Percentiles rank a stretch among this genome's conserved stretches.
Conservation (phyloP, 2,888 invertebrate genomes). For the Prenolepis imparis region DNA sequence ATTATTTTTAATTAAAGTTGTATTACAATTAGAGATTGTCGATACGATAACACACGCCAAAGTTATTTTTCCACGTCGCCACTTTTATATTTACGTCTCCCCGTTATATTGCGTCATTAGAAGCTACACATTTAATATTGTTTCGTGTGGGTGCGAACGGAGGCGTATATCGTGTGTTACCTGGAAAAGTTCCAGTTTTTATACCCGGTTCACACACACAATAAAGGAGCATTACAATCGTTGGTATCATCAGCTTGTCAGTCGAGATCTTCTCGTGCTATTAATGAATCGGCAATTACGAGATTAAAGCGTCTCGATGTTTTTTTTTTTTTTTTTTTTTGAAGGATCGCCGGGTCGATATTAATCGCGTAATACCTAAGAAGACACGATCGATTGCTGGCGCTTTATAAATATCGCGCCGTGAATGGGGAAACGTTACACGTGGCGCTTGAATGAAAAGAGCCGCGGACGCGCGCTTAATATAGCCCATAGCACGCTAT, state of each 20-base stretch:
- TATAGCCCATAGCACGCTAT: constrained; percentile 47
- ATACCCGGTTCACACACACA: background rate
- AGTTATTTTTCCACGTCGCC: background rate
- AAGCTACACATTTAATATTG: background rate
- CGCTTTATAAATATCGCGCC: constrained; percentile 22
- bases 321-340: background rate
- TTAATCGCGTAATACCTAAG: no score
- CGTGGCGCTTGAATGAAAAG: constrained; percentile 42
- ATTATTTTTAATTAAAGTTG: background rate
- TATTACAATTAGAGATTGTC: background rate
- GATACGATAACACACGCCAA: background rate
- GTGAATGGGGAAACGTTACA: constrained; percentile 43
- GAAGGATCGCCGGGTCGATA: background rate
- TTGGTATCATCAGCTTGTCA: no score
- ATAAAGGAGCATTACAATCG: background rate
- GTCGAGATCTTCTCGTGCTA: no score
- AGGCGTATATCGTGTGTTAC: background rate
- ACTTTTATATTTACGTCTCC: background rate
- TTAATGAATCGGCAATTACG: background rate
- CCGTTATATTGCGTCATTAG: constrained; percentile 12
- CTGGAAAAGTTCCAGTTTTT: constrained; percentile 1
- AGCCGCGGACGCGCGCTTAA: constrained; percentile 31
- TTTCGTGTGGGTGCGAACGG: constrained; percentile 2
- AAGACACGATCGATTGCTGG: background rate
- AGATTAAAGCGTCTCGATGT: background rate